Conservation (phyloP, 2,113 vertebrate genomes). For the Aspidoscelis tigris region DNA sequence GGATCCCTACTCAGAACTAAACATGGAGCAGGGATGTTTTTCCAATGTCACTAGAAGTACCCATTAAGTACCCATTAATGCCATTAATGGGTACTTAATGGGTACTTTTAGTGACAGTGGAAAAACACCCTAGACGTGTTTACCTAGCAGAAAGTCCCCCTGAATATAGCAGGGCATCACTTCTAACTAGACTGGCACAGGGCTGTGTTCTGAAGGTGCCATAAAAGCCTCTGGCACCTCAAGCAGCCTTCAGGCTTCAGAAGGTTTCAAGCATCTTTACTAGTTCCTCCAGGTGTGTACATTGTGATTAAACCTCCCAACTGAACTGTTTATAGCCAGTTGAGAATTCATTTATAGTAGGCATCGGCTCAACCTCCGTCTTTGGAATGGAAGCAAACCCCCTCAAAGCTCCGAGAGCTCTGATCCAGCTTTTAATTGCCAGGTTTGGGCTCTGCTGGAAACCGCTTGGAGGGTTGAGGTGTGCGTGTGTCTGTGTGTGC, state of each 20-base stretch:
- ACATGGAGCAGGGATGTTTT: too few species aligned
- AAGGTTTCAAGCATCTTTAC: neutral
- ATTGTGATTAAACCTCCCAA: neutral
- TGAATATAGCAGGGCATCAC: neutral
- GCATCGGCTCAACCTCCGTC: neutral
- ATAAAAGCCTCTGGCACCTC: neutral
- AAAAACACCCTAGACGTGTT: neutral
- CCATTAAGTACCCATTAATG: too few species aligned
- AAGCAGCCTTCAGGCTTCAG: neutral
- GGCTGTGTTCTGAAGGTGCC: neutral
- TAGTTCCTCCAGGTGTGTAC: neutral
- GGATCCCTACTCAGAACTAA: too few species aligned
- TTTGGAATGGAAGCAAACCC: neutral
- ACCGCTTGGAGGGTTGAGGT: neutral
- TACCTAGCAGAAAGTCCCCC: neutral
- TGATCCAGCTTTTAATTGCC: neutral
- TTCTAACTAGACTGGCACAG: too few species aligned
- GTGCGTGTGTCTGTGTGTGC: too few species aligned
- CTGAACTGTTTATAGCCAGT: neutral
- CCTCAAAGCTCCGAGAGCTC: neutral
- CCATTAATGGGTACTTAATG: too few species aligned
- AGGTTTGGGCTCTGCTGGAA: neutral
- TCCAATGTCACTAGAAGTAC: too few species aligned
- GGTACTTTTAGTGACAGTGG: too few species aligned
- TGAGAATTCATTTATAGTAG: neutral